phyloP scores from a whole-genome alignment of 2,888 invertebrate species.

The Temnothorax rugatulus region DNA sequence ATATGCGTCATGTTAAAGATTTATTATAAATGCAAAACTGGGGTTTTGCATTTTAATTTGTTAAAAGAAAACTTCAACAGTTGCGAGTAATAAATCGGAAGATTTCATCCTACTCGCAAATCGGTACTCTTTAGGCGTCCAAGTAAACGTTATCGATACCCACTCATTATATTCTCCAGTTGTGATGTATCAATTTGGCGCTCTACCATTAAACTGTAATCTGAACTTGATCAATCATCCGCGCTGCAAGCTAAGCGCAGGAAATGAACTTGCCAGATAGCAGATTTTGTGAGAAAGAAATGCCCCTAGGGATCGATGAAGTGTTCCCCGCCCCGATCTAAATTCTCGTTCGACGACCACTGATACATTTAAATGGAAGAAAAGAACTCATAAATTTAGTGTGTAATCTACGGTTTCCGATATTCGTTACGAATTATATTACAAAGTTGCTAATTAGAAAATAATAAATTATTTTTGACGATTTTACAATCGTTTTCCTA shows the following conservation, averaged over 20 bases:
- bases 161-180: conserved; percentile 37
- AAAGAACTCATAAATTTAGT: neutral
- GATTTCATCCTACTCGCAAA: neutral
- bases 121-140: neutral
- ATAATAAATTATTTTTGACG: neutral
- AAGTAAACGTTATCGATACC: conserved; percentile 38
- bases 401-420: neutral
- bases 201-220: conserved; percentile 53
- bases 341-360: conserved; percentile 1
- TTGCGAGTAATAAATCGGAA: neutral
- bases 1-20: neutral
- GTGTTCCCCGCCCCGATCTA: conserved; percentile 4
- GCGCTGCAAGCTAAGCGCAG: conserved; percentile 44
- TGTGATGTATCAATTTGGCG: conserved; percentile 47
- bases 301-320: conserved; percentile 49
- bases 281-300: conserved; percentile 44
- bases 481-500: neutral
- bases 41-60: neutral
- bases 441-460: neutral
- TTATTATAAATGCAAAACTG: neutral
- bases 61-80: neutral
- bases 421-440: conserved; percentile 1
- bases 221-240: conserved; percentile 59
- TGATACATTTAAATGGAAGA: conserved; percentile 49
- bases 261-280: conserved; percentile 59